Evolutionary conservation across 1,140 invertebrate species (phyloP).

Genomic region (Anastrepha ludens): DNA sequence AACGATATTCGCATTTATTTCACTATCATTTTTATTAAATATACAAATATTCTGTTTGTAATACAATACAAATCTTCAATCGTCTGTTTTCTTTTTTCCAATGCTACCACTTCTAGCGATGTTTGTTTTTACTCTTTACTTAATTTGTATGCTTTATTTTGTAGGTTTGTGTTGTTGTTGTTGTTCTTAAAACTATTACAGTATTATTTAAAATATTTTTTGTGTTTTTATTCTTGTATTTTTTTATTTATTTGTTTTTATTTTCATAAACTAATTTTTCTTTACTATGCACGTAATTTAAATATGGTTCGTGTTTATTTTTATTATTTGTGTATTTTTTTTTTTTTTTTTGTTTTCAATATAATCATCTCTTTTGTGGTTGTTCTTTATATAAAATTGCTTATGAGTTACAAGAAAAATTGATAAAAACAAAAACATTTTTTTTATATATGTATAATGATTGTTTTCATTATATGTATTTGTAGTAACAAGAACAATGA

Average conservation of each 20-base stretch:
- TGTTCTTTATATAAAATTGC: constrained; percentile 42
- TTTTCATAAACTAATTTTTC: constrained; percentile 56
- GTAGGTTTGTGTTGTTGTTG: constrained; percentile 32
- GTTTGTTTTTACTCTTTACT: constrained; percentile 52
- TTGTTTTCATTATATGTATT: neutral
- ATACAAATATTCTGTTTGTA: constrained; percentile 46
- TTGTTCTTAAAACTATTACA: constrained; percentile 27
- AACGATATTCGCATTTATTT: constrained; percentile 45
- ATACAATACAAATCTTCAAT: constrained; percentile 49
- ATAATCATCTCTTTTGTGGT: constrained; percentile 27
- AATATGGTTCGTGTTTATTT: constrained; percentile 55
- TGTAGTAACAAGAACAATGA: constrained; percentile 42
- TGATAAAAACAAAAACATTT: constrained; percentile 14
- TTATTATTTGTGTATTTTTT: neutral
- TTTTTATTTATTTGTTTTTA: constrained; percentile 20
- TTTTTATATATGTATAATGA: neutral
- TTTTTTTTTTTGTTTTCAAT: neutral
- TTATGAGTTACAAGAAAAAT: constrained; percentile 37
- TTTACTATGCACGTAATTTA: constrained; percentile 65
- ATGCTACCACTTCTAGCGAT: constrained; percentile 26
- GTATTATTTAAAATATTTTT: constrained; percentile 41
- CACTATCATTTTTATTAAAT: constrained; percentile 52
- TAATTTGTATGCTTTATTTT: constrained; percentile 37
- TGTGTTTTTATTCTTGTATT: constrained; percentile 1
- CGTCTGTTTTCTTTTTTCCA: neutral